These are phyloP conservation scores for Hoplodrina blanda DNA, from an alignment of 2,888 invertebrate species.

Conservation along the genomic window DNA sequence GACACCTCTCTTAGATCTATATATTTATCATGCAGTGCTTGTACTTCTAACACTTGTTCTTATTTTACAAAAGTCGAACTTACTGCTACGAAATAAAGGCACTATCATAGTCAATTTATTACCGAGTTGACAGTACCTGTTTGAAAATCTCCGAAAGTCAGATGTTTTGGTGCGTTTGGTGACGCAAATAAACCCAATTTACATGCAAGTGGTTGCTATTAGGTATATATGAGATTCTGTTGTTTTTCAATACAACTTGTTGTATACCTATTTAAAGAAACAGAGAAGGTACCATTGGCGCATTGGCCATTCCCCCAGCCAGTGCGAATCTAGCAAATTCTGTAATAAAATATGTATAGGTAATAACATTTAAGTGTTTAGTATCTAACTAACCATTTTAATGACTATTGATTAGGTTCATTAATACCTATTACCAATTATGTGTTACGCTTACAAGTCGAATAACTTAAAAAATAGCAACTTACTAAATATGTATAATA, in stretches of 20 bases:
- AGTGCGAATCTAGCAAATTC: background rate
- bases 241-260: too few relatives aligned
- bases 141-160: background rate
- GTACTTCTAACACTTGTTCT: too few relatives aligned
- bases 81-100: background rate
- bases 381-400: conserved; percentile 1
- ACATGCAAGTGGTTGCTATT: background rate
- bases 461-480: background rate
- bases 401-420: background rate
- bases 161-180: background rate
- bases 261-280: background rate
- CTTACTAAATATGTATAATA: background rate
- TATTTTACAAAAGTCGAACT: background rate
- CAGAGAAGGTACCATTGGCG: background rate
- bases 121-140: background rate
- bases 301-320: background rate
- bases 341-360: background rate
- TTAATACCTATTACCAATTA: background rate
- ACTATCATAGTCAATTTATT: background rate
- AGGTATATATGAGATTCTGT: background rate
- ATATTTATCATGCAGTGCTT: too few relatives aligned
- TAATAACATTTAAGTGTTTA: conserved; percentile 2
- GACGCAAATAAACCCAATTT: background rate
- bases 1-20: too few relatives aligned
- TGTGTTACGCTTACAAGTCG: background rate